Evolutionary conservation across 1,140 invertebrate species (phyloP).

Genomic region (Drosophila orena): DNA sequence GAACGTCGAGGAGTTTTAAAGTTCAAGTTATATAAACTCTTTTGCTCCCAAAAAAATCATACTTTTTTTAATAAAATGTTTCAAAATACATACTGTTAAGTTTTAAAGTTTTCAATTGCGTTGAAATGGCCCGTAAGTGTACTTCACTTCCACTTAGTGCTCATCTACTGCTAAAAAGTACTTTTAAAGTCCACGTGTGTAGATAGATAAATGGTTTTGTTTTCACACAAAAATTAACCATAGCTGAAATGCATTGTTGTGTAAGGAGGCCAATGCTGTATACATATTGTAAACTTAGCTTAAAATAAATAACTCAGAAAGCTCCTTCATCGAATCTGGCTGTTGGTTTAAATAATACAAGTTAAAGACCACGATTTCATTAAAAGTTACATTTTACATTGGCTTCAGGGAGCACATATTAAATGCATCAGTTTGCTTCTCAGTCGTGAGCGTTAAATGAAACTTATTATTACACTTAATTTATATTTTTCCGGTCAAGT

Average conservation of each 20-base stretch:
- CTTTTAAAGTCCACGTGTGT: conserved; percentile 59
- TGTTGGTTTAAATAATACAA: conserved; percentile 13
- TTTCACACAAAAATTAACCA: conserved; percentile 53
- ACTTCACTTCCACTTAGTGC: conserved; percentile 37
- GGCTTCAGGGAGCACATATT: not conserved
- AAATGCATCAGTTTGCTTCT: too few species aligned
- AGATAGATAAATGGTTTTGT: too few species aligned
- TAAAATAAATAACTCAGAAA: not conserved
- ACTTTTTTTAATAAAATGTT: too few species aligned
- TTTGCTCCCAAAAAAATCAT: too few species aligned
- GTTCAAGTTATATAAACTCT: too few species aligned
- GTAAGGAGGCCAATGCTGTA: conserved; percentile 50
- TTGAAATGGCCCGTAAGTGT: conserved; percentile 49
- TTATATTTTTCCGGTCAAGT: conserved; percentile 7
- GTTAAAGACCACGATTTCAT: not conserved
- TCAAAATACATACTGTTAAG: too few species aligned
- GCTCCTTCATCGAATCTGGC: too few species aligned
- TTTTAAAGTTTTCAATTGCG: conserved; percentile 22
- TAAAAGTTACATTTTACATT: not conserved
- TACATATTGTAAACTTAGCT: not conserved
- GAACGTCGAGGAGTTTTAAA: too few species aligned
- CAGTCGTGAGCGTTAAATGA: too few species aligned
- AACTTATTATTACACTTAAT: conserved; percentile 5
- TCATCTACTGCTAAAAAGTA: conserved; percentile 27
- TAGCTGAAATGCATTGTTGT: conserved; percentile 58